Evolutionary conservation across 1,140 invertebrate species (phyloP).

Genomic region (Drosophila repletoides): DNA sequence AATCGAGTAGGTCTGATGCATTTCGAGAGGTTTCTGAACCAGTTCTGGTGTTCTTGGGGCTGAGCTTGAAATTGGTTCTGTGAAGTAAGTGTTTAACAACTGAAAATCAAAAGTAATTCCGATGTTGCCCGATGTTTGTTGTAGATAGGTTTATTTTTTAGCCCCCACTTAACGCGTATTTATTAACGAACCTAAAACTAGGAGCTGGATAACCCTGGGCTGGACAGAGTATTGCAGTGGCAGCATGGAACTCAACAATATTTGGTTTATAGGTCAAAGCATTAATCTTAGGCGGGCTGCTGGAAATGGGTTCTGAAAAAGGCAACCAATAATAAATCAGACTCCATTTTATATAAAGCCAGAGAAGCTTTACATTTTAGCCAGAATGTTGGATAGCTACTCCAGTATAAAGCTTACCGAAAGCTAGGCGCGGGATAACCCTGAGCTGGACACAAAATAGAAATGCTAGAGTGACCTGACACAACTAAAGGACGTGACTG

Average conservation of each 20-base stretch:
- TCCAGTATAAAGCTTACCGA: conserved; percentile 82
- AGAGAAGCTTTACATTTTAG: neutral
- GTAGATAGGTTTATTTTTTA: neutral
- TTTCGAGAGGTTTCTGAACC: conserved; percentile 57
- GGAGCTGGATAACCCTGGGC: conserved; percentile 89
- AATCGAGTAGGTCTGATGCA: conserved; percentile 78
- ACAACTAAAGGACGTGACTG: conserved; percentile 69
- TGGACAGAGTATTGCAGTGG: conserved; percentile 85
- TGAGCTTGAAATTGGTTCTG: conserved; percentile 86
- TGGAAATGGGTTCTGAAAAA: conserved; percentile 87
- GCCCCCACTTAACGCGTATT: conserved; percentile 7
- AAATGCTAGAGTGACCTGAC: conserved; percentile 71
- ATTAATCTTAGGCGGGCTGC: conserved; percentile 85
- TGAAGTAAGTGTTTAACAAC: neutral
- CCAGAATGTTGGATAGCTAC: conserved; percentile 34
- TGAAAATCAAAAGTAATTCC: neutral
- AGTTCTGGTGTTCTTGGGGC: conserved; percentile 81
- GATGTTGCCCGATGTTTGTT: conserved; percentile 45
- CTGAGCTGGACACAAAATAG: conserved; percentile 86
- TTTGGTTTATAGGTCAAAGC: conserved; percentile 68
- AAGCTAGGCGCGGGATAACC: conserved; percentile 86
- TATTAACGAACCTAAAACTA: conserved; percentile 84
- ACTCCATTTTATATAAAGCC: neutral
- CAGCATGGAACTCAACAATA: conserved; percentile 44
- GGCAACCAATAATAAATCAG: neutral